Evolutionary conservation across 2,888 invertebrate genomes (phyloP).

Genomic region (Pseudococcus longispinus): DNA sequence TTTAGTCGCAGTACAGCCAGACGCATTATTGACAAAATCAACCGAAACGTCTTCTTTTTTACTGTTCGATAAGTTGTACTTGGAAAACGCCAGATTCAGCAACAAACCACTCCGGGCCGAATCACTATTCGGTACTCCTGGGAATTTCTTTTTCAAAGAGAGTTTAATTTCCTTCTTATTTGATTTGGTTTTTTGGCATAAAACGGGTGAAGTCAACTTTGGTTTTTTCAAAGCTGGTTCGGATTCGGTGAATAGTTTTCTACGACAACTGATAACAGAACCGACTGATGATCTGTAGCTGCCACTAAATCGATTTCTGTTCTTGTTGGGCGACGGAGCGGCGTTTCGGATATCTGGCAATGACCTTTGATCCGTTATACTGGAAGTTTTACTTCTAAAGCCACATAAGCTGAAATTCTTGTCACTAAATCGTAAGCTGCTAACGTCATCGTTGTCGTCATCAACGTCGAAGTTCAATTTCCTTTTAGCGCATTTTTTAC

Average conservation of each 20-base stretch:
- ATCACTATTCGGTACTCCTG: slow-evolving; percentile 53
- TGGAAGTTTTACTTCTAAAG: slow-evolving; percentile 36
- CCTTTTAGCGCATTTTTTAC: slow-evolving; percentile 44
- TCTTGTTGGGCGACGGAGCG: slow-evolving; percentile 22
- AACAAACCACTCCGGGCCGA: slow-evolving; percentile 41
- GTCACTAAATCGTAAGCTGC: slow-evolving; percentile 23
- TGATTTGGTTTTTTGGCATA: neutral
- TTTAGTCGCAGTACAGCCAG: neutral
- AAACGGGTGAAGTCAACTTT: slow-evolving; percentile 3
- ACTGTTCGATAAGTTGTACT: slow-evolving; percentile 39
- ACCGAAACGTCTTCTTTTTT: slow-evolving; percentile 11
- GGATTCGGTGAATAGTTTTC: slow-evolving; percentile 21
- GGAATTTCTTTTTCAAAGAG: slow-evolving; percentile 48
- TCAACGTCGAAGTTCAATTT: slow-evolving; percentile 47
- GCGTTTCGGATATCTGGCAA: neutral
- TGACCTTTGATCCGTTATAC: neutral
- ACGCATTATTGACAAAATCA: slow-evolving; percentile 4
- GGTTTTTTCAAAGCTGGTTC: neutral
- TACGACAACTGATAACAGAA: slow-evolving; percentile 29
- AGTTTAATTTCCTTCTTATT: slow-evolving; percentile 39
- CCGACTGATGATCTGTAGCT: slow-evolving; percentile 46
- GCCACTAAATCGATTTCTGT: neutral
- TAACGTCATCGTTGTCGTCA: slow-evolving; percentile 15
- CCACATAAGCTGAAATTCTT: slow-evolving; percentile 29
- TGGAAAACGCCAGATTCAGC: slow-evolving; percentile 49